Base-by-base conservation (phyloP, 2,797 vertebrate species). In the Antennarius maculatus region DNA sequence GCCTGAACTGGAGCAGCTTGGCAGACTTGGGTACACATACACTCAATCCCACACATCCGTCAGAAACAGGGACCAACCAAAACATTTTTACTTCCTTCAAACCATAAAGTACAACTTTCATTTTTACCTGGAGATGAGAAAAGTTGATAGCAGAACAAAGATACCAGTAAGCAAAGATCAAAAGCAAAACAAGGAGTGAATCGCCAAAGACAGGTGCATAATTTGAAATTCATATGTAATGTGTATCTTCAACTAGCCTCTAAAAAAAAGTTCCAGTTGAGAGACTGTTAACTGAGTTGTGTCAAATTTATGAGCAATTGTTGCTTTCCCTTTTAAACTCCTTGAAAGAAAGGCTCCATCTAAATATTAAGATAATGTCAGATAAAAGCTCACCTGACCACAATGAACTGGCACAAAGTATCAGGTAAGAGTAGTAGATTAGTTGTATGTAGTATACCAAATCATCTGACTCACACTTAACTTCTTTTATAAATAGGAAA, bases 1-100 rank as follows among this genome's bases (percentile, higher is more conserved):
- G 75, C 97, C 97, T 62, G 95, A 95, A 42, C 86, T 94, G 81
- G 95, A 97, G 69, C 90, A 95, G 73, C 86, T 99, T 55, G 92
- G 91, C 79, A 93, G 91, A 88, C 87, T 93, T 6, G 97, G 97
- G 97, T 99, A 93, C 91, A 92, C 13, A 43, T 43, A 15, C 13
- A 43, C 42, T 43, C 54, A 16, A 27, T 76, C 34, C 2, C 31
- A 31, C 39, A 50, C 31, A 34, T 59, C 13, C 9, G 7, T 3
- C 6, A 0, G 5, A 58, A 23, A 17, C 60, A 71, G 45, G 13
- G 6, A 46, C 11, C 23, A 23, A 23, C 23, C 15, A 13, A 7
- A 27, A 31, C 9, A 49, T 56, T 28, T 54, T 45, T 3, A 39
- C 12, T 47, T 70, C 31, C 5, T 59, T 69, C 0, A 53, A 55